Evolutionary conservation across 2,797 vertebrate genomes (phyloP).

Genomic region (Schizothorax lantsangensis): DNA sequence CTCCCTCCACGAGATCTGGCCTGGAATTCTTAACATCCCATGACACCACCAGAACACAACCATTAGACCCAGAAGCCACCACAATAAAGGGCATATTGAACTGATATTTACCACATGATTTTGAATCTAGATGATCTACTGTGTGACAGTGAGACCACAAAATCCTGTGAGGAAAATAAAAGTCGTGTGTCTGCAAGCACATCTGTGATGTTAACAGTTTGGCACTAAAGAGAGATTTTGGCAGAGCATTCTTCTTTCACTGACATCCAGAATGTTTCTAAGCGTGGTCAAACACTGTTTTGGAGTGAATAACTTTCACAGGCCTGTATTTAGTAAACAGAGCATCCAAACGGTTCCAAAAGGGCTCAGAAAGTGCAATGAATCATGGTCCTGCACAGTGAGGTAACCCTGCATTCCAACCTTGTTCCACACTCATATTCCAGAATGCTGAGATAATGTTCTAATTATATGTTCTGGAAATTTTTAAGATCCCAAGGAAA

Average conservation of each 20-base stretch:
- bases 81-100: constrained; percentile 14
- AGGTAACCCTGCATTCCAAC: constrained; percentile 53
- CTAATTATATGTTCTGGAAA: constrained; percentile 53
- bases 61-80: constrained; percentile 9
- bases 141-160: constrained; percentile 11
- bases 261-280: constrained; percentile 38
- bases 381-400: constrained; percentile 39
- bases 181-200: constrained; percentile 6
- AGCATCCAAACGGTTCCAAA: constrained; percentile 25
- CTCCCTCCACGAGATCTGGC: constrained; percentile 9
- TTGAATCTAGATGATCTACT: constrained; percentile 16
- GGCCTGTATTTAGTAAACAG: constrained; percentile 45
- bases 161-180: constrained; percentile 3
- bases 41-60: constrained; percentile 16
- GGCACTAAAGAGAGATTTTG: constrained; percentile 6
- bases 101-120: constrained; percentile 14
- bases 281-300: constrained; percentile 26
- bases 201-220: constrained; percentile 24
- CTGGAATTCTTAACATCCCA: background rate
- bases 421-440: constrained; percentile 53
- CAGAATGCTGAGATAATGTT: constrained; percentile 56
- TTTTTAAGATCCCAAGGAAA: constrained; percentile 45
- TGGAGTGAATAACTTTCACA: background rate
- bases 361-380: constrained; percentile 14
- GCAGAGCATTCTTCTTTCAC: constrained; percentile 6